phyloP scores from a whole-genome alignment of 2,888 invertebrate species.

The Dryadula phaetusa region DNA sequence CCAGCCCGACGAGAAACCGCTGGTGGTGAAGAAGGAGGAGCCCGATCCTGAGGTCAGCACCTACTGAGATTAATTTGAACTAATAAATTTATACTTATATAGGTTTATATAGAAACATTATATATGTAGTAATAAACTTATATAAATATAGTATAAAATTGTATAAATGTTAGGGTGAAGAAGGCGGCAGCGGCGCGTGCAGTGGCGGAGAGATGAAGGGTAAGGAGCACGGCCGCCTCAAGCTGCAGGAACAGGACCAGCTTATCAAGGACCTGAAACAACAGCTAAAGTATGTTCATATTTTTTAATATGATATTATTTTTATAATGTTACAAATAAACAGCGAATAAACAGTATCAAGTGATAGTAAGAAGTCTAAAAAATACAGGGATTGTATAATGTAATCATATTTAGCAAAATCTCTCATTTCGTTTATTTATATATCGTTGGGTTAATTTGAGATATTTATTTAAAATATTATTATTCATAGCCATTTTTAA shows the following conservation, averaged over 20 bases:
- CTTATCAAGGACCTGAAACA: conserved; percentile 94
- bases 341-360: too few species aligned
- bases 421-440: too few species aligned
- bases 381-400: too few species aligned
- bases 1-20: conserved; percentile 80
- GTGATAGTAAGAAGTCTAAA: too few species aligned
- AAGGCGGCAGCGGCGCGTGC: conserved; percentile 74
- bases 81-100: too few species aligned
- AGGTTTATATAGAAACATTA: too few species aligned
- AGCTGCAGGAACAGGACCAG: conserved; percentile 86
- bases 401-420: not conserved
- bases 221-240: conserved; percentile 72
- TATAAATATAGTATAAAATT: too few species aligned
- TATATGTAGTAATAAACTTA: too few species aligned
- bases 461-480: too few species aligned
- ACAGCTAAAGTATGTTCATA: conserved; percentile 92
- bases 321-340: too few species aligned
- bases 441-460: too few species aligned
- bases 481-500: not conserved
- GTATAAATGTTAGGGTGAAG: conserved; percentile 73
- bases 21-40: conserved; percentile 81
- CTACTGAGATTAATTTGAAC: not conserved
- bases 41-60: conserved; percentile 78
- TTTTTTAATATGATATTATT: not conserved
- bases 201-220: conserved; percentile 51